Conservation (phyloP, 2,113 vertebrate genomes). For the Sitta europaea region DNA sequence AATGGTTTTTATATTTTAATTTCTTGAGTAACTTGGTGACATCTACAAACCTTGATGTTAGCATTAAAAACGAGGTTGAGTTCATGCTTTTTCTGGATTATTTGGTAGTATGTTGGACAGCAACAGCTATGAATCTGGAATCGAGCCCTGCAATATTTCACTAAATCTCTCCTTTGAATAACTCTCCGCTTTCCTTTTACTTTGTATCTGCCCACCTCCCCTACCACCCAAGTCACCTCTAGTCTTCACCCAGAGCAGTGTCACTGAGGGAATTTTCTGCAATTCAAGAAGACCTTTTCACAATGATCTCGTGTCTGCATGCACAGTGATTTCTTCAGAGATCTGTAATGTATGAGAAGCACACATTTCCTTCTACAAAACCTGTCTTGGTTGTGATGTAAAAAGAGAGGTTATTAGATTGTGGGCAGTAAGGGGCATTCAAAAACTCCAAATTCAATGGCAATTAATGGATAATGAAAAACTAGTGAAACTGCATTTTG, state of each 20-base stretch:
- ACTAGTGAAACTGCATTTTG: background rate
- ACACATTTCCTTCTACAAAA: background rate
- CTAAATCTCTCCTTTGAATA: background rate
- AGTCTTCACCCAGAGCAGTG: background rate
- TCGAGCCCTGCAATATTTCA: background rate
- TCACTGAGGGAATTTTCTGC: background rate
- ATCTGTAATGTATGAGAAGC: background rate
- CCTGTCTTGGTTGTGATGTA: background rate
- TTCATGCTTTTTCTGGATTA: background rate
- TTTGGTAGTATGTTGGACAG: background rate
- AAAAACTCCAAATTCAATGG: background rate
- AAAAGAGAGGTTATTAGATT: background rate
- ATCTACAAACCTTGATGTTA: background rate
- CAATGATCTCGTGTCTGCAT: background rate
- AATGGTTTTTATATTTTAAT: background rate
- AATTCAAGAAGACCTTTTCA: background rate
- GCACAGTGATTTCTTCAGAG: background rate
- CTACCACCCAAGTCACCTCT: background rate
- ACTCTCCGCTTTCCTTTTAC: background rate
- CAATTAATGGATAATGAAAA: background rate
- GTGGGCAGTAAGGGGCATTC: background rate
- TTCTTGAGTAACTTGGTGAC: background rate
- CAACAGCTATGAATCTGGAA: background rate
- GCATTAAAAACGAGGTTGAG: background rate
- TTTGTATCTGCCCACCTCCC: background rate